Percentiles rank a stretch among this genome's conserved stretches.
phyloP scores from a whole-genome alignment of 2,888 invertebrate species.

The Chymomyza fuscimana region DNA sequence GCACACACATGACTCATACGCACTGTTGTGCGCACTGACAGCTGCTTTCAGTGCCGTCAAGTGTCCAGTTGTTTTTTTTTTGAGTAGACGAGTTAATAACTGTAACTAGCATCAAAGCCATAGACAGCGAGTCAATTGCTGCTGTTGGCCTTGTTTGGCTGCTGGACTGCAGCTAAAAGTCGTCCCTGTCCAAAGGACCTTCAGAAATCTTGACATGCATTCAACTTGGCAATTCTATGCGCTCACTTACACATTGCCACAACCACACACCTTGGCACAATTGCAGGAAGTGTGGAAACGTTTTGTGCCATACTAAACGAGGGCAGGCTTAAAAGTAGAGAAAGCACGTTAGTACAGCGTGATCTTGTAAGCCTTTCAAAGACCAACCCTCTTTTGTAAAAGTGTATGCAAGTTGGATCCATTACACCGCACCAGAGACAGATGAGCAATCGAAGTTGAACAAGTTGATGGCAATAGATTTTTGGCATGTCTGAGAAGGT shows the following conservation, averaged over 20 bases:
- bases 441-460: too few species aligned
- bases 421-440: too few species aligned
- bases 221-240: constrained; percentile 56
- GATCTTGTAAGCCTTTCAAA: too few species aligned
- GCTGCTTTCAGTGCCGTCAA: not conserved
- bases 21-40: not conserved
- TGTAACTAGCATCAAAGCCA: not conserved
- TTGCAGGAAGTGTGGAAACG: not conserved
- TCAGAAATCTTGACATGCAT: constrained; percentile 57
- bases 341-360: too few species aligned
- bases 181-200: constrained; percentile 17
- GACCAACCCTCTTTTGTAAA: too few species aligned
- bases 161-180: not conserved
- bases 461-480: too few species aligned
- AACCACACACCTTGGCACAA: constrained; percentile 47
- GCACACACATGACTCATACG: not conserved
- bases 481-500: too few species aligned
- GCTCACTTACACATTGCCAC: not conserved
- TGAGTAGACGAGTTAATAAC: constrained; percentile 1
- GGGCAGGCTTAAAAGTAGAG: too few species aligned
- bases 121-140: not conserved
- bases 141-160: not conserved
- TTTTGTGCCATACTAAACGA: too few species aligned
- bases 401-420: too few species aligned
- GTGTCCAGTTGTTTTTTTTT: not conserved